Evolutionary conservation across 2,888 invertebrate species (phyloP).

Genomic region (Ischnus inquisitorius): DNA sequence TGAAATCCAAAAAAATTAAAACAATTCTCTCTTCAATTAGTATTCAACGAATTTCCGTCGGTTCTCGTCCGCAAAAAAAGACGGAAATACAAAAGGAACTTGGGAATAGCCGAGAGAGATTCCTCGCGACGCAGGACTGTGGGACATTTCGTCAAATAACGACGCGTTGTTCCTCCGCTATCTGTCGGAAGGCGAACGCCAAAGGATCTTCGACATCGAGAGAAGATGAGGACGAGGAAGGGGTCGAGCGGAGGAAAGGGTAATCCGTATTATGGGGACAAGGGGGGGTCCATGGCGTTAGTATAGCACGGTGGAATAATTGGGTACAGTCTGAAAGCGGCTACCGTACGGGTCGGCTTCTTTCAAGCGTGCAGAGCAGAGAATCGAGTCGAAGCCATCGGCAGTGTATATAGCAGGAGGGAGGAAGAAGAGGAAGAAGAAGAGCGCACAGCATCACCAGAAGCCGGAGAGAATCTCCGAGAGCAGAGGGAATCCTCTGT

Average conservation of each 20-base stretch:
- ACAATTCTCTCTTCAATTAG: background rate
- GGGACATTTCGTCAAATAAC: conserved; percentile 61
- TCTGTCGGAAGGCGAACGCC: conserved; percentile 23
- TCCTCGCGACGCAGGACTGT: conserved; percentile 5
- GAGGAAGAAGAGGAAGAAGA: conserved; percentile 25
- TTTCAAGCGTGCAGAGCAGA: conserved; percentile 76
- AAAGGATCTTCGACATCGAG: conserved; percentile 46
- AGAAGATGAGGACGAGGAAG: conserved; percentile 20
- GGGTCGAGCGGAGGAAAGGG: conserved; percentile 7
- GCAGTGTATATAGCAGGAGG: background rate
- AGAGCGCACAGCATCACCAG: conserved; percentile 38
- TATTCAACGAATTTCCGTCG: background rate
- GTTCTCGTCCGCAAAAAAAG: background rate
- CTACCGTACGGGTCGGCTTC: conserved; percentile 84
- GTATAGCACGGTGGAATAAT: conserved; percentile 84
- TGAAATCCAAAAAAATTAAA: background rate
- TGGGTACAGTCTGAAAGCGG: conserved; percentile 83
- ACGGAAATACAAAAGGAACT: no score
- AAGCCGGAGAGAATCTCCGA: conserved; percentile 33
- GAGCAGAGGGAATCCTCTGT: conserved; percentile 43
- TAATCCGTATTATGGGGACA: conserved; percentile 75
- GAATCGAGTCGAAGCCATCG: conserved; percentile 22
- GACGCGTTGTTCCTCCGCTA: conserved; percentile 42
- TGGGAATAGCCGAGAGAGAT: background rate
- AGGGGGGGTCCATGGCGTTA: conserved; percentile 80